These are phyloP conservation scores for Pseudococcus jackbeardsleyi DNA, from an alignment of 2,888 invertebrate species.

Conservation along the genomic window DNA sequence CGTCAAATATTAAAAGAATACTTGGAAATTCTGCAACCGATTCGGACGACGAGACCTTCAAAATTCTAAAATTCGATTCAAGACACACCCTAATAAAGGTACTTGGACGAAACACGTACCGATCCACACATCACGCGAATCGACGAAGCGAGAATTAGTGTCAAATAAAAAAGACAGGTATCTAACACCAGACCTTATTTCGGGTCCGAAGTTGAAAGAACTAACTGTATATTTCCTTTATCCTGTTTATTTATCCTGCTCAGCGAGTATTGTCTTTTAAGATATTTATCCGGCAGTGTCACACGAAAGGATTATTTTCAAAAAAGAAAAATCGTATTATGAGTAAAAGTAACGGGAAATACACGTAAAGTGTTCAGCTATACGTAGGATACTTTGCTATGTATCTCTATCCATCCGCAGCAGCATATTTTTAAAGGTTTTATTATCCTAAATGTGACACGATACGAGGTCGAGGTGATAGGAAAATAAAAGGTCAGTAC, in stretches of 20 bases:
- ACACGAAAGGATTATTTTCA: slow-evolving; percentile 20
- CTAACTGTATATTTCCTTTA: slow-evolving; percentile 16
- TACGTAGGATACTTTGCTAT: neutral
- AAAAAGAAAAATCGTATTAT: slow-evolving; percentile 3
- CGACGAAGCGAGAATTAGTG: slow-evolving; percentile 13
- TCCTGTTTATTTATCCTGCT: slow-evolving; percentile 36
- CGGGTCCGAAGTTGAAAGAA: slow-evolving; percentile 18
- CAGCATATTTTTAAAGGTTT: neutral
- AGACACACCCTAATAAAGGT: neutral
- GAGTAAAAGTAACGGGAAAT: slow-evolving; percentile 13
- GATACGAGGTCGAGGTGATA: neutral
- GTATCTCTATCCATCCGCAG: neutral
- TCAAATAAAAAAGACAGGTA: slow-evolving; percentile 5
- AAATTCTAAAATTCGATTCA: too few species aligned
- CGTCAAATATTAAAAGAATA: too few species aligned
- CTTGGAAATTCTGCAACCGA: too few species aligned
- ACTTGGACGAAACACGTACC: neutral
- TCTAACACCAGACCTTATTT: neutral
- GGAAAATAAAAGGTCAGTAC: neutral
- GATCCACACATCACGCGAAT: too few species aligned
- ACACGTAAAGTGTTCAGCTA: neutral
- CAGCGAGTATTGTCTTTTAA: slow-evolving; percentile 17
- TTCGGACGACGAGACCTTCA: too few species aligned
- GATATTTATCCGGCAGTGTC: slow-evolving; percentile 25
- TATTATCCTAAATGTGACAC: neutral